These are phyloP conservation scores for Dendroctonus valens DNA, from an alignment of 1,140 invertebrate species.

Conservation along the genomic window DNA sequence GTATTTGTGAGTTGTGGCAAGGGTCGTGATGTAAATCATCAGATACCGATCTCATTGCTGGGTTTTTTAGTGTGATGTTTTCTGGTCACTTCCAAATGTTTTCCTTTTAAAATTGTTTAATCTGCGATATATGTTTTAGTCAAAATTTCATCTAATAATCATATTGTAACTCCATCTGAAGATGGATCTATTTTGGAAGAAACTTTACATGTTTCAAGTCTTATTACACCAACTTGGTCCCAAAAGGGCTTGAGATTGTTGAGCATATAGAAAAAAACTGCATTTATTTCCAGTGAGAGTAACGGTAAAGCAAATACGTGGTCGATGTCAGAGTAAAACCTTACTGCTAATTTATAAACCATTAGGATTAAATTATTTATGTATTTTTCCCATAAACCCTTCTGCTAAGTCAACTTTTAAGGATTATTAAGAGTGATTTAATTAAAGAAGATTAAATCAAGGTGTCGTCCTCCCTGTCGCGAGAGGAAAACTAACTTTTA, in stretches of 20 bases:
- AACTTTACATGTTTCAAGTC: background rate
- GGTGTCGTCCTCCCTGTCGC: background rate
- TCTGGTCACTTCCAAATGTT: background rate
- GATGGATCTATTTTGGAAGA: background rate
- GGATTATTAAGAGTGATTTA: conserved; percentile 20
- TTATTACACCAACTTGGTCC: background rate
- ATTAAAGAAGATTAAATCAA: conserved; percentile 21
- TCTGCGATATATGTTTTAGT: no score
- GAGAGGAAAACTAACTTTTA: background rate
- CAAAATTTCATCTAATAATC: background rate
- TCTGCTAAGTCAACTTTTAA: conserved; percentile 9
- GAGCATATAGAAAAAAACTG: background rate
- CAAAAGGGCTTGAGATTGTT: background rate
- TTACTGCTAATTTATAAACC: background rate
- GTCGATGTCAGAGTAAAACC: background rate
- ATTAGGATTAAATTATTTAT: conserved; percentile 7
- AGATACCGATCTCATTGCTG: background rate
- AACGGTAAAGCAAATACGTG: background rate
- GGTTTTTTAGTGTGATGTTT: background rate
- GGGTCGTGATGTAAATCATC: background rate
- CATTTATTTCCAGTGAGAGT: background rate
- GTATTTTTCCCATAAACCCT: background rate
- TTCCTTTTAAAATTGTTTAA: background rate
- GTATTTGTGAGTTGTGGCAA: background rate
- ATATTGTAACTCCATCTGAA: background rate